Percentiles rank a stretch among this genome's conserved stretches.
These are phyloP conservation scores for Pygoscelis adeliae DNA, from an alignment of 2,113 vertebrate species.

Conservation along the genomic window DNA sequence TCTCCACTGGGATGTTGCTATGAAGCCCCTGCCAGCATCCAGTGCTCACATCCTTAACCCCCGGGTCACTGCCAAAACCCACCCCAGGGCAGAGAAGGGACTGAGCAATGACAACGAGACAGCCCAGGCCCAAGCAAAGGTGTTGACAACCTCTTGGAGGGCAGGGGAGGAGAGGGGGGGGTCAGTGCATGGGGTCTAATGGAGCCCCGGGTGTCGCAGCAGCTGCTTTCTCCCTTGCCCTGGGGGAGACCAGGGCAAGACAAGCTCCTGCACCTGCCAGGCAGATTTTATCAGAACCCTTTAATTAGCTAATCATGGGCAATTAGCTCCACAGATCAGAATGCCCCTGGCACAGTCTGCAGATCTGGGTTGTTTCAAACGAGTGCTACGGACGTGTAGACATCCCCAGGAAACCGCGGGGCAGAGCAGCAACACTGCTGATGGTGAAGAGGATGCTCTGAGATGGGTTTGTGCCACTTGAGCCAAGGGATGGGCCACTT, in stretches of 20 bases:
- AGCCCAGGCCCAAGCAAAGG: neutral
- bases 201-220: neutral
- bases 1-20: rapidly evolving
- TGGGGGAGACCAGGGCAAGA: neutral
- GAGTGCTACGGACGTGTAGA: neutral
- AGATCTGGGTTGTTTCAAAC: neutral
- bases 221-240: neutral
- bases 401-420: rapidly evolving
- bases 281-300: constrained; percentile 47
- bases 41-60: neutral
- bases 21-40: neutral
- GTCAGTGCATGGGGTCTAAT: neutral
- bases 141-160: neutral
- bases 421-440: rapidly evolving
- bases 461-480: rapidly evolving
- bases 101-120: neutral
- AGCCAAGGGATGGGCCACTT: neutral
- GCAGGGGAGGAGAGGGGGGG: neutral
- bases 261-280: neutral
- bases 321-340: constrained; percentile 70
- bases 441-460: neutral
- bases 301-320: constrained; percentile 53
- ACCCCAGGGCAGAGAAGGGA: neutral
- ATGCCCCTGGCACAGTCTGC: constrained; percentile 22
- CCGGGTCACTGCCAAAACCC: neutral